Conservation (phyloP, 2,113 vertebrate genomes). For the Hoplias malabaricus region DNA sequence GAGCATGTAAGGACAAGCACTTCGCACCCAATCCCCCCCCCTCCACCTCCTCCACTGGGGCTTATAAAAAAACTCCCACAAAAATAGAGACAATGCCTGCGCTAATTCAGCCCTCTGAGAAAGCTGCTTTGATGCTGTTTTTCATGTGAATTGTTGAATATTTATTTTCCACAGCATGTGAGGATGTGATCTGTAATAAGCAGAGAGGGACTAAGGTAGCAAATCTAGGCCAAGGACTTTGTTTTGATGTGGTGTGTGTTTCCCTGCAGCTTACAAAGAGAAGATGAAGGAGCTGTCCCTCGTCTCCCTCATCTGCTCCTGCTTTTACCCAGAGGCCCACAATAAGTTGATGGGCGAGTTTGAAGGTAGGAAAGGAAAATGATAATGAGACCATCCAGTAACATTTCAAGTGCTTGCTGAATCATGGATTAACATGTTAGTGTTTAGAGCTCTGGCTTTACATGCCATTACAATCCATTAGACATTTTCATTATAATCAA, state of each 20-base stretch:
- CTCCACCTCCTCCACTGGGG: conserved; percentile 6
- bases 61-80: conserved; percentile 47
- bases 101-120: conserved; percentile 36
- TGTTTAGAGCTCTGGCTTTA: not conserved
- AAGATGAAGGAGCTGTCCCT: conserved; percentile 92
- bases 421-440: not conserved
- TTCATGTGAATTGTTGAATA: conserved; percentile 55
- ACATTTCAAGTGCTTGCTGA: not conserved
- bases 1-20: conserved; percentile 64
- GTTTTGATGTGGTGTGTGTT: conserved; percentile 46
- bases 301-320: conserved; percentile 87
- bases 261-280: conserved; percentile 87
- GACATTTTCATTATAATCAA: not conserved
- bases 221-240: conserved; percentile 60
- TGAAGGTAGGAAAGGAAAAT: conserved; percentile 74
- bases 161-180: conserved; percentile 52
- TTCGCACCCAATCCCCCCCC: conserved; percentile 38
- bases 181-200: conserved; percentile 49
- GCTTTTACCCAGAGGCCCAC: conserved; percentile 85
- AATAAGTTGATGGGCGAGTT: conserved; percentile 84
- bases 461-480: not conserved
- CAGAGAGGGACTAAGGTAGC: conserved; percentile 26
- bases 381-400: not conserved
- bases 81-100: conserved; percentile 46
- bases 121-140: conserved; percentile 58